Evolutionary conservation across 2,797 vertebrate genomes (phyloP).

Genomic region (Squalus acanthias): DNA sequence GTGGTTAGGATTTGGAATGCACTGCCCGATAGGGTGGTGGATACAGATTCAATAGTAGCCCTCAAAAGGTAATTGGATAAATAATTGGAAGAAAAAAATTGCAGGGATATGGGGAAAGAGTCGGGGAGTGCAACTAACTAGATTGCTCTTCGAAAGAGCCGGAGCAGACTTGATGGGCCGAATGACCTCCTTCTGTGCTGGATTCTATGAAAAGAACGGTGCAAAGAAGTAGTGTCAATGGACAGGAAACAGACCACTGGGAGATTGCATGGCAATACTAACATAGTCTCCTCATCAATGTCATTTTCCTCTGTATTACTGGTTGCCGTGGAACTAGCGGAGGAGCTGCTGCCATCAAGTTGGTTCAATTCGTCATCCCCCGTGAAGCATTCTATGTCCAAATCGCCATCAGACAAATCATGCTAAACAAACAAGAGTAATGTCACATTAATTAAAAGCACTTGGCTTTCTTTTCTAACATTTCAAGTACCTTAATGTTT

Average conservation of each 20-base stretch:
- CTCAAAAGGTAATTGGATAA: not conserved
- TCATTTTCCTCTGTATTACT: conserved; percentile 98
- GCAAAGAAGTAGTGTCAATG: not conserved
- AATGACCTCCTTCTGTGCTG: not conserved
- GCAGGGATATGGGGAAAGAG: not conserved
- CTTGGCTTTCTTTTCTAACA: too few relatives aligned
- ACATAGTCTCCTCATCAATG: conserved; percentile 98
- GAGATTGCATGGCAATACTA: conserved; percentile 47
- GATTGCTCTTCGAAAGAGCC: not conserved
- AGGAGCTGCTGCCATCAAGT: conserved; percentile 92
- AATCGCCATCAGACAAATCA: conserved; percentile 88
- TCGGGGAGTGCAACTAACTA: not conserved
- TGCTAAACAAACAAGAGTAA: conserved; percentile 52
- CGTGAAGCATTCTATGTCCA: conserved; percentile 85
- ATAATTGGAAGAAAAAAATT: not conserved
- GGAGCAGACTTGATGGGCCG: not conserved
- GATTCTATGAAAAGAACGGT: not conserved
- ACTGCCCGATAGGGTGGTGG: not conserved
- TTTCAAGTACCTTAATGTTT: not conserved
- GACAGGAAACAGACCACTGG: not conserved
- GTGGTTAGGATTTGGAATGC: not conserved
- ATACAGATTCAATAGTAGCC: not conserved
- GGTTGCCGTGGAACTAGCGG: conserved; percentile 92
- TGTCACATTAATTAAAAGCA: not conserved
- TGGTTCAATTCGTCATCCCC: conserved; percentile 90